Percentiles rank a stretch among this genome's conserved stretches.
Conservation (phyloP, 2,888 invertebrate species). For the Incurvaria masculella region DNA sequence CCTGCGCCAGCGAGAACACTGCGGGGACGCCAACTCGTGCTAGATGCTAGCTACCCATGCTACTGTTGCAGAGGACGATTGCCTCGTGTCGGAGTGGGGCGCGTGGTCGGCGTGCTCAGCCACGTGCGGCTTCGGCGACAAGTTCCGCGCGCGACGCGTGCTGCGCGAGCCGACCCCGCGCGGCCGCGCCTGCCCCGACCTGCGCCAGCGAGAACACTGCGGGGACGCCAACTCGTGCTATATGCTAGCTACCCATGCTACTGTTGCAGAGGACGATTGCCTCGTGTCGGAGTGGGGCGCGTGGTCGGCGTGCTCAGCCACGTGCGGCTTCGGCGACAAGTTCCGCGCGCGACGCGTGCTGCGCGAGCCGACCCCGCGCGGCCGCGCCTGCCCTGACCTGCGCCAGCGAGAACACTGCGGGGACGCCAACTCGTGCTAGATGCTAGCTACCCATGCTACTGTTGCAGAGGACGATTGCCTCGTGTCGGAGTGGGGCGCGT, state of each 20-base stretch:
- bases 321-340: slow-evolving; percentile 87
- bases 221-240: slow-evolving; percentile 38
- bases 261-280: slow-evolving; percentile 72
- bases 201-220: slow-evolving; percentile 35
- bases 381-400: slow-evolving; percentile 29
- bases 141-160: slow-evolving; percentile 71
- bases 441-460: no score
- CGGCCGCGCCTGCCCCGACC: slow-evolving; percentile 27
- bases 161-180: slow-evolving; percentile 62
- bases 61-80: slow-evolving; percentile 71
- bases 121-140: slow-evolving; percentile 86
- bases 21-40: slow-evolving; percentile 40
- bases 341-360: slow-evolving; percentile 70
- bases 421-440: slow-evolving; percentile 36
- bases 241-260: no score
- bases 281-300: slow-evolving; percentile 78
- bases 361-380: slow-evolving; percentile 59
- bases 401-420: slow-evolving; percentile 38
- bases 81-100: slow-evolving; percentile 79
- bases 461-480: slow-evolving; percentile 73
- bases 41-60: no score
- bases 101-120: slow-evolving; percentile 83
- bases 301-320: slow-evolving; percentile 82
- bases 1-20: slow-evolving; percentile 33
- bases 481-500: slow-evolving; percentile 78